Base-by-base conservation (phyloP, 2,113 vertebrate species). In the Galbula dea region DNA sequence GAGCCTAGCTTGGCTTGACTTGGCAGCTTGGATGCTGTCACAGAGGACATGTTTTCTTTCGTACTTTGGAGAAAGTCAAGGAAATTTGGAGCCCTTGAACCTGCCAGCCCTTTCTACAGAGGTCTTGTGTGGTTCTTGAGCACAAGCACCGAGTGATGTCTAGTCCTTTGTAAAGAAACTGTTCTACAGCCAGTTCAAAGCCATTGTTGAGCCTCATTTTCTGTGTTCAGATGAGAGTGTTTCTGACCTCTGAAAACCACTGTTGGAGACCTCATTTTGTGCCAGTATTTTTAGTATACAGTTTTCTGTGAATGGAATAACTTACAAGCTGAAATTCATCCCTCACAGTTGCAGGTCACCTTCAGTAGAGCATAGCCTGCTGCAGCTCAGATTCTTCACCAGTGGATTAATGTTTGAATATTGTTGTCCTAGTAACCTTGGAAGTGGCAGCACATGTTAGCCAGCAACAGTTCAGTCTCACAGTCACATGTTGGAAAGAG, bases 401-500 rank as follows among this genome's bases (percentile, higher is more conserved):
- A 16, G 14, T 36, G 48, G 10, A 39, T 67, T 78, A 26, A 36
- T 26, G 45, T 62, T 90, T 91, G 66, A 74, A 36, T 66, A 32
- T 7, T 77, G 39, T n/a, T 88, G 43, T 78, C 93, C 65, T 72
- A 86, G 63, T 87, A 91, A 90, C 85, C 68, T 85, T 77, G 85
- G 72, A 86, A 80, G 69, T 29, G 58, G 55, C 55, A 94, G 67
- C 67, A 48, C 39, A 3, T 34, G 46, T 65, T 79, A 76, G 24
- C 58, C 49, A 89, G 58, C 43, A 69, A 83, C 41, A 80, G 65
- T 41, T 79, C 82, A 66, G 34, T n/a, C 43, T 91, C 4, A 2
- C 26, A 49, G 32, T 89, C 46, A 76, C 24, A 27, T 1, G 1
- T 45, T 66, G 34, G 48, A 77, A 52, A 78, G 36, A 52, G 15